Conservation (phyloP, 2,888 invertebrate genomes). For the Monopis laevigella region DNA sequence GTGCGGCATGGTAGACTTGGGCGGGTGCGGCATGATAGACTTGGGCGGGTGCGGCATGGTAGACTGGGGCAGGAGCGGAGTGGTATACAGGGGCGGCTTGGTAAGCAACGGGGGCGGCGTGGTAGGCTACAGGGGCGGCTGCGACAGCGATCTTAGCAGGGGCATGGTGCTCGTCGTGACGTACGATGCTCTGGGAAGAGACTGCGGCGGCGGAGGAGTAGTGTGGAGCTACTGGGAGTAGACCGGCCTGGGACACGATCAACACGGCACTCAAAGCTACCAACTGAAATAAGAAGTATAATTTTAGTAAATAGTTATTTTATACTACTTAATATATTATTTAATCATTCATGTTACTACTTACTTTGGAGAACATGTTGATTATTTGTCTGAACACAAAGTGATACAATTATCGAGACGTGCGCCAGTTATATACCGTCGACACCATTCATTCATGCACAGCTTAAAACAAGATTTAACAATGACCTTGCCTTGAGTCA, state of each 20-base stretch:
- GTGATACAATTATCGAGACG: no score
- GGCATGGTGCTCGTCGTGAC: constrained; percentile 28
- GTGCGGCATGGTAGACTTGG: constrained; percentile 23
- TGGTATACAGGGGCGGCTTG: constrained; percentile 18
- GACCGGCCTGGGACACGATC: constrained; percentile 30
- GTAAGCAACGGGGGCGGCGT: constrained; percentile 24
- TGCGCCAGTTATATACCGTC: no score
- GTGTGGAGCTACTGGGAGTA: constrained; percentile 45
- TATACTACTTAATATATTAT: no score
- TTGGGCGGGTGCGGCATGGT: constrained; percentile 18
- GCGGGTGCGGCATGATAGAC: no score
- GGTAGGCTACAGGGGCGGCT: constrained; percentile 23
- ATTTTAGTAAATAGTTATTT: no score
- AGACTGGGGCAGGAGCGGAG: constrained; percentile 22
- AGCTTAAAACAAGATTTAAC: no score
- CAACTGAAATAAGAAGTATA: constrained; percentile 10
- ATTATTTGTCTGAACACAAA: no score
- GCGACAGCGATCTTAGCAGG: constrained; percentile 25
- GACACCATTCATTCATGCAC: no score
- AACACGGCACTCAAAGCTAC: constrained; percentile 13
- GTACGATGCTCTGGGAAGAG: constrained; percentile 27
- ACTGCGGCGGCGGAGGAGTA: constrained; percentile 44
- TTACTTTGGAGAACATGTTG: no score
- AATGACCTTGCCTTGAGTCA: no score
- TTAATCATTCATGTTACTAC: no score